These are phyloP conservation scores for Oligia latruncula DNA, from an alignment of 2,888 invertebrate genomes.

Conservation along the genomic window DNA sequence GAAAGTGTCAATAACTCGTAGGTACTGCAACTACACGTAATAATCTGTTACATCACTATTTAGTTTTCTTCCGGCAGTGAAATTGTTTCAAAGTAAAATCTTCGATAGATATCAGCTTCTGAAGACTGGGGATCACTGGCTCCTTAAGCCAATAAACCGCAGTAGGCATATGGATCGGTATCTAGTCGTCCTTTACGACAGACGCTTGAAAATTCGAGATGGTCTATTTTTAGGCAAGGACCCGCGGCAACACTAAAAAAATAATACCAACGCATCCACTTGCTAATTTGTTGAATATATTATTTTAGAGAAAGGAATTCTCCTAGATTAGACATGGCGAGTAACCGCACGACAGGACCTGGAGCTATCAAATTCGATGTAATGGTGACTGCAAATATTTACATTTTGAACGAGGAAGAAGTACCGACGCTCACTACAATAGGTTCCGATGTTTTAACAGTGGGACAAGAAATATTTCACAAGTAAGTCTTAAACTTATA, in stretches of 20 bases:
- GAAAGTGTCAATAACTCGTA: conserved; percentile 29
- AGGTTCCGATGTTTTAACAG: conserved; percentile 91
- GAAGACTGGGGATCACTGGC: not conserved
- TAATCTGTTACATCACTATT: conserved; percentile 18
- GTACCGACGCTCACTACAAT: conserved; percentile 93
- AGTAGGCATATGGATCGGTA: not conserved
- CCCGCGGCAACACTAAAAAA: not conserved
- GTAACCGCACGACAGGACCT: conserved; percentile 91
- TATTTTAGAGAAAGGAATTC: conserved; percentile 80
- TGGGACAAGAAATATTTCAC: conserved; percentile 90
- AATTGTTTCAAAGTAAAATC: not conserved
- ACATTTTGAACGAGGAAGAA: conserved; percentile 92
- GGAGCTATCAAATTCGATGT: conserved; percentile 90
- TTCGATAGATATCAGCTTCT: not conserved
- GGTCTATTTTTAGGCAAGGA: not conserved
- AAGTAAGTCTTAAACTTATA: conserved; percentile 75
- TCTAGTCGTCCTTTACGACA: not conserved
- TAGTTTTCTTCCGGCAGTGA: not conserved
- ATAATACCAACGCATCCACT: too few species aligned
- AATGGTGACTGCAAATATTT: conserved; percentile 90
- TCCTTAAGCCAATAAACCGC: not conserved
- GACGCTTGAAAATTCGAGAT: not conserved
- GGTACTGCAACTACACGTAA: conserved; percentile 5
- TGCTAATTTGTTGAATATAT: not conserved
- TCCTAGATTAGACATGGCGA: conserved; percentile 90